Evolutionary conservation across 2,888 invertebrate species (phyloP).

Genomic region (Phrixothrix hirtus): DNA sequence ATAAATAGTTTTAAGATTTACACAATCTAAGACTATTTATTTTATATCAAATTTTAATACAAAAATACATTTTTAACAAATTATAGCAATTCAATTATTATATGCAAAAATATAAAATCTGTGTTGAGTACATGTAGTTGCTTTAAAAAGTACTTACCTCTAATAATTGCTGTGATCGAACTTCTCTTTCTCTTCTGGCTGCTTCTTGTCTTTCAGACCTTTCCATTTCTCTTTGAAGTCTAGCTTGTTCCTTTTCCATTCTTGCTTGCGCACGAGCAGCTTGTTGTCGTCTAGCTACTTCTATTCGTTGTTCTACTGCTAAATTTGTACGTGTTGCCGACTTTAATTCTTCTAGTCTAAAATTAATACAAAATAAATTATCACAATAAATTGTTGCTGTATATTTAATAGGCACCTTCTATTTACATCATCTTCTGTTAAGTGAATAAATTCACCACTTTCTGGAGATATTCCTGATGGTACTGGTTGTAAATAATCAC

Average conservation of each 20-base stretch:
- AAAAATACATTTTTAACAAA: not conserved
- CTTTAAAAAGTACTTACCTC: slow-evolving; percentile 66
- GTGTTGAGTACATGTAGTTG: too few relatives aligned
- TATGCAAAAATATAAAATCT: too few relatives aligned
- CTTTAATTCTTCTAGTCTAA: slow-evolving; percentile 69
- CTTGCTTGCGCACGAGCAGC: slow-evolving; percentile 76
- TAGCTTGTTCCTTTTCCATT: slow-evolving; percentile 69
- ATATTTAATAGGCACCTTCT: slow-evolving; percentile 60
- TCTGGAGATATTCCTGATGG: slow-evolving; percentile 65
- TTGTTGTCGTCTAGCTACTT: slow-evolving; percentile 73
- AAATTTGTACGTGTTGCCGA: slow-evolving; percentile 65
- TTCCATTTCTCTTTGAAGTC: slow-evolving; percentile 72
- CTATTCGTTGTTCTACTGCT: slow-evolving; percentile 76
- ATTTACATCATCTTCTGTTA: slow-evolving; percentile 81
- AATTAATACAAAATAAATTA: too few relatives aligned
- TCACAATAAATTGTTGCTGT: too few relatives aligned
- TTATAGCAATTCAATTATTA: not conserved
- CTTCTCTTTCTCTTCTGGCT: slow-evolving; percentile 78
- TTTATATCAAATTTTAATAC: not conserved
- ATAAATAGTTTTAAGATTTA: too few relatives aligned
- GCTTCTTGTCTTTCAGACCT: slow-evolving; percentile 82
- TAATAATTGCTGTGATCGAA: slow-evolving; percentile 80
- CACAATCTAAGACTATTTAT: too few relatives aligned
- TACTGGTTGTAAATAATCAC: slow-evolving; percentile 86
- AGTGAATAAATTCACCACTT: slow-evolving; percentile 72